A percentile compares a stretch with the other conserved stretches of the same genome.
Evolutionary conservation across 1,140 invertebrate genomes (phyloP).

Genomic region (Drosophila bifasciata): DNA sequence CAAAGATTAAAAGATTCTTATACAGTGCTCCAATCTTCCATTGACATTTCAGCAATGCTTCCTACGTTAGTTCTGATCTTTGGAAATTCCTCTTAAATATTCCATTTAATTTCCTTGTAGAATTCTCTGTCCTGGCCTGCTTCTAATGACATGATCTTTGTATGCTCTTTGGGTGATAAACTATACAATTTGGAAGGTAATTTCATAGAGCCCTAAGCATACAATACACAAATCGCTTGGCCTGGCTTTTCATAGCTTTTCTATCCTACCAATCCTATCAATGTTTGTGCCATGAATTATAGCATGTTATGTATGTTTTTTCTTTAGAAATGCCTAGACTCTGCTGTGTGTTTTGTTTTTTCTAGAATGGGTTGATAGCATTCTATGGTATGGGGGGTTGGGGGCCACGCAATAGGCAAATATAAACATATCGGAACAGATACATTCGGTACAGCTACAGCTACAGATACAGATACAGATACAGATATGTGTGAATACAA

Average conservation of each 20-base stretch:
- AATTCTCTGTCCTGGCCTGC: conserved; percentile 19
- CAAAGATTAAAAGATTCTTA: too few relatives aligned
- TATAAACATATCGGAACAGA: conserved; percentile 62
- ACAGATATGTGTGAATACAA: conserved; percentile 46
- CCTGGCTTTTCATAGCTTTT: background rate
- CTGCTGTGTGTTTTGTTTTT: conserved; percentile 45
- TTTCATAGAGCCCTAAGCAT: conserved; percentile 1
- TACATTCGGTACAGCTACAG: conserved; percentile 24
- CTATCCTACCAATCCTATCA: conserved; percentile 7
- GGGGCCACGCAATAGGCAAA: conserved; percentile 18
- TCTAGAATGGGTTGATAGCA: background rate
- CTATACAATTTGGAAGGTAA: conserved; percentile 16
- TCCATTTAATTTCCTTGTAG: background rate
- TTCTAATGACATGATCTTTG: conserved; percentile 10
- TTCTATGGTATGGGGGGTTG: background rate
- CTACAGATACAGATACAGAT: background rate
- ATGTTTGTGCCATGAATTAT: conserved; percentile 54
- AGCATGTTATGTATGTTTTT: conserved; percentile 61
- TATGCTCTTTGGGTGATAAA: conserved; percentile 23
- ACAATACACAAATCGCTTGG: conserved; percentile 27
- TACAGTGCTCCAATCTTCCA: too few relatives aligned
- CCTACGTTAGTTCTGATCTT: too few relatives aligned
- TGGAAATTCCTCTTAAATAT: too few relatives aligned
- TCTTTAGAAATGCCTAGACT: conserved; percentile 44
- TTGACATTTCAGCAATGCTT: background rate